Evolutionary conservation across 2,888 invertebrate genomes (phyloP).

Genomic region (Erebia epiphron): DNA sequence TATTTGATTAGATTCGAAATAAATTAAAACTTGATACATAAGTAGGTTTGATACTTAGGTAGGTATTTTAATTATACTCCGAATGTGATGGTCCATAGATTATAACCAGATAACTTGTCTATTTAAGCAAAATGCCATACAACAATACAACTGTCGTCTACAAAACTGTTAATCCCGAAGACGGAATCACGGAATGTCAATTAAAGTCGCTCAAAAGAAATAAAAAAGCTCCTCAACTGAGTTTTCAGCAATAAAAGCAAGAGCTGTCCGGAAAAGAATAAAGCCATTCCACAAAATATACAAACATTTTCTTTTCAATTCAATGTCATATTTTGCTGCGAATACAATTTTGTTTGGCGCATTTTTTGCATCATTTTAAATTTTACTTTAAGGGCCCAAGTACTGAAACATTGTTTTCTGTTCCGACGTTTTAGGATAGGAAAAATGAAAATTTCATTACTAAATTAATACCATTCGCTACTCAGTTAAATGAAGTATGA

Average conservation of each 20-base stretch:
- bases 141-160: neutral
- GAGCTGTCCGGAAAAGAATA: slow-evolving; percentile 11
- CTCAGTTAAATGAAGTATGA: too few species aligned
- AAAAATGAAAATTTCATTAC: too few species aligned
- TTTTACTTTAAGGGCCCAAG: too few species aligned
- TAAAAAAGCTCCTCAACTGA: slow-evolving; percentile 17
- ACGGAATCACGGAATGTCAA: slow-evolving; percentile 14
- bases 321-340: neutral
- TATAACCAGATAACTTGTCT: neutral
- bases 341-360: neutral
- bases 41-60: too few species aligned
- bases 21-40: too few species aligned
- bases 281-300: slow-evolving; percentile 11
- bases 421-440: too few species aligned
- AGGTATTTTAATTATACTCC: too few species aligned
- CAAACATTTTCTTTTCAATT: slow-evolving; percentile 1
- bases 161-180: neutral
- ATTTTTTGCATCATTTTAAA: neutral
- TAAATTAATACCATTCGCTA: too few species aligned
- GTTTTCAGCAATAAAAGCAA: slow-evolving; percentile 22
- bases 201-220: slow-evolving; percentile 19
- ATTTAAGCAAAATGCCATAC: neutral
- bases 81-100: neutral
- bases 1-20: too few species aligned
- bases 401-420: too few species aligned